Evolutionary conservation across 92 coral and sea anemone species (phyloP).

Genomic region (Metridium senile): DNA sequence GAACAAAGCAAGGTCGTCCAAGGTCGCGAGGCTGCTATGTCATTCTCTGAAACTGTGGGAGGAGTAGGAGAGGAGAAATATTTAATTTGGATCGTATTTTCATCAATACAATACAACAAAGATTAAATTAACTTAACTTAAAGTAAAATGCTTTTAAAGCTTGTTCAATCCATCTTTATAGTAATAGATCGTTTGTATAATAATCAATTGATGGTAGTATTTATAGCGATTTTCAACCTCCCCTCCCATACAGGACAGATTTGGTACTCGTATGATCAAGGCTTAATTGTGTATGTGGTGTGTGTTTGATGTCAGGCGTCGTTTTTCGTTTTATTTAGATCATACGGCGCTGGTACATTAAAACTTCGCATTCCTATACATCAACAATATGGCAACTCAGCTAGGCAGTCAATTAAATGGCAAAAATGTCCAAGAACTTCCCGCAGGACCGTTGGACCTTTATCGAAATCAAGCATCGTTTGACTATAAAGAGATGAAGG

Average conservation of each 20-base stretch:
- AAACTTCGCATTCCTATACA: not conserved
- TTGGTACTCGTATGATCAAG: not conserved
- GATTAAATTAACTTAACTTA: too few species aligned
- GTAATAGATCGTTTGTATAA: too few species aligned
- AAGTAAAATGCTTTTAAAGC: too few species aligned
- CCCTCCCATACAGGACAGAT: conserved; percentile 12
- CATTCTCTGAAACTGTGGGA: not conserved
- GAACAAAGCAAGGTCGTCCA: not conserved
- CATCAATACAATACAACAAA: too few species aligned
- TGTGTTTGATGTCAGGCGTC: not conserved
- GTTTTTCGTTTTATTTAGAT: not conserved
- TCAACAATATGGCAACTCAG: conserved; percentile 19
- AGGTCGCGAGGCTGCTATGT: conserved; percentile 1
- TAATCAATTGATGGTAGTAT: too few species aligned
- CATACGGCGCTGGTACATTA: not conserved
- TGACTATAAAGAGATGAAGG: conserved; percentile 83
- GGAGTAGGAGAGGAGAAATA: not conserved
- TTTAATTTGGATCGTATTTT: too few species aligned
- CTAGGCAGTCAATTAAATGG: not conserved
- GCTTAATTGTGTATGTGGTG: not conserved
- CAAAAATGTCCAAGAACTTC: conserved; percentile 28
- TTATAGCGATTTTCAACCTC: not conserved
- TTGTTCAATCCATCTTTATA: too few species aligned
- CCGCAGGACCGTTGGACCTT: conserved; percentile 80
- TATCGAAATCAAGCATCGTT: conserved; percentile 82